Percentiles rank a stretch among this genome's conserved stretches.
phyloP scores from a whole-genome alignment of 1,140 invertebrate species.

The Latrodectus geometricus region DNA sequence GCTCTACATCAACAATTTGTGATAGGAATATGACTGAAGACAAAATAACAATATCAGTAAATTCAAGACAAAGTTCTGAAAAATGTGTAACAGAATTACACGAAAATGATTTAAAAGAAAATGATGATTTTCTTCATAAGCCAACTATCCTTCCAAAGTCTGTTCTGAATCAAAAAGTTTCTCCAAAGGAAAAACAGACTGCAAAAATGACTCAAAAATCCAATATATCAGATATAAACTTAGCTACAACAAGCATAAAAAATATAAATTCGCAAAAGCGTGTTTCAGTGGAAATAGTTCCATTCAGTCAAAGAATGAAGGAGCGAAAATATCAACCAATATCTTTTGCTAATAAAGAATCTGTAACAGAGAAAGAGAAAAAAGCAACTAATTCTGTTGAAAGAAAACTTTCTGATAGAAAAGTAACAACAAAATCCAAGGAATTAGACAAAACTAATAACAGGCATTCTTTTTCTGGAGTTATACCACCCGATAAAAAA shows the following conservation, averaged over 20 bases:
- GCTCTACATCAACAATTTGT: conserved; percentile 35
- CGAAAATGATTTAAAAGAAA: conserved; percentile 10
- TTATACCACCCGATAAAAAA: conserved; percentile 20
- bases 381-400: conserved; percentile 18
- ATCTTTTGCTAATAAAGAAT: conserved; percentile 37
- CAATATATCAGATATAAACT: conserved; percentile 18
- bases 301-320: conserved; percentile 62
- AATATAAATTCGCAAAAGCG: conserved; percentile 47
- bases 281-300: conserved; percentile 63
- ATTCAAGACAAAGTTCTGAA: conserved; percentile 25
- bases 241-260: background rate
- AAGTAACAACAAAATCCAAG: conserved; percentile 41
- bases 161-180: background rate
- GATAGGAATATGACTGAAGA: conserved; percentile 44
- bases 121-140: background rate
- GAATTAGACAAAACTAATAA: conserved; percentile 46
- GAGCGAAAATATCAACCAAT: conserved; percentile 56
- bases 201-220: conserved; percentile 9
- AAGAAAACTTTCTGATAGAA: conserved; percentile 42
- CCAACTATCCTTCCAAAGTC: background rate
- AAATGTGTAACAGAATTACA: conserved; percentile 2
- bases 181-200: conserved; percentile 28
- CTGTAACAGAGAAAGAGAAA: conserved; percentile 22
- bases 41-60: conserved; percentile 57
- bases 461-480: conserved; percentile 49